Conservation (phyloP, 2,888 invertebrate species). For the Ischnus inquisitorius region DNA sequence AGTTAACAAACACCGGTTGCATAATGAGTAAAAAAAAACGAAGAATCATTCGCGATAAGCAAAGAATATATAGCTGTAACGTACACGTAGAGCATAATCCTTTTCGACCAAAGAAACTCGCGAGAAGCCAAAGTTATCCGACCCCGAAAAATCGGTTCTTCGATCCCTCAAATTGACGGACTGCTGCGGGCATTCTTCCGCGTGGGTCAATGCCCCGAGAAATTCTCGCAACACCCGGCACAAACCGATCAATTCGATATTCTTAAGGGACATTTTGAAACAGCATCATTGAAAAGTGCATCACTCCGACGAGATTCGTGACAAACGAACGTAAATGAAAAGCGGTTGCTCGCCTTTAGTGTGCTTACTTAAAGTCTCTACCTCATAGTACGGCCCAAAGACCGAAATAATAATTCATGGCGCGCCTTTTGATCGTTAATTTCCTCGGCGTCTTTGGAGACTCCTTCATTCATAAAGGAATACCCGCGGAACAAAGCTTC, state of each 20-base stretch:
- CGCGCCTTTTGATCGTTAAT: conserved; percentile 58
- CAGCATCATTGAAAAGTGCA: neutral
- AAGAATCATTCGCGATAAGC: neutral
- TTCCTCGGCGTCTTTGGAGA: conserved; percentile 46
- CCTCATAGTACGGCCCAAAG: neutral
- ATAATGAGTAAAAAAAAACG: neutral
- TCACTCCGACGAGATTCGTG: neutral
- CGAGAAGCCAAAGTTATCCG: conserved; percentile 11
- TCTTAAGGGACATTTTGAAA: neutral
- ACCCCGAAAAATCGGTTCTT: conserved; percentile 9
- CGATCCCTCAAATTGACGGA: conserved; percentile 22
- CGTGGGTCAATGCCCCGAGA: conserved; percentile 3
- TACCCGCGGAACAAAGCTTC: conserved; percentile 55
- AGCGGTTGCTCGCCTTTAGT: neutral
- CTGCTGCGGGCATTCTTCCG: conserved; percentile 30
- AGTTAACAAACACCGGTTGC: neutral
- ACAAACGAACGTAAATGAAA: neutral
- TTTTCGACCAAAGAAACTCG: neutral
- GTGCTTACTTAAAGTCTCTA: neutral
- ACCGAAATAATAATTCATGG: conserved; percentile 58
- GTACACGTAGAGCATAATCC: neutral
- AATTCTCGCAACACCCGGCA: conserved; percentile 2
- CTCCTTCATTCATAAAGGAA: conserved; percentile 50
- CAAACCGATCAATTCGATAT: neutral
- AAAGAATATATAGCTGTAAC: neutral